Evolutionary conservation across 2,113 vertebrate species (phyloP).

Genomic region (Regulus satrapa): DNA sequence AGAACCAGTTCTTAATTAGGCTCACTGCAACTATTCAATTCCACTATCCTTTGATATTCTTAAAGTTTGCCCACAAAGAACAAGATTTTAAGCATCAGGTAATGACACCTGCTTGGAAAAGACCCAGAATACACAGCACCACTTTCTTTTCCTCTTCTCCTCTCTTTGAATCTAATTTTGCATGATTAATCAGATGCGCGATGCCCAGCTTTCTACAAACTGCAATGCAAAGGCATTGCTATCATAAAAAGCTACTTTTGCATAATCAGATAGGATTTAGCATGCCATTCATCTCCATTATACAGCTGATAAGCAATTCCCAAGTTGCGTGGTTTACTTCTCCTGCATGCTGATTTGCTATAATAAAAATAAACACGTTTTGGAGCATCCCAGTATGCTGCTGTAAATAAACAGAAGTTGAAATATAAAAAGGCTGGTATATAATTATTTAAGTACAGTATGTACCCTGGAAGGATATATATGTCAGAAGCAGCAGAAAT

Average conservation of each 20-base stretch:
- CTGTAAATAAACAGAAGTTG: background rate
- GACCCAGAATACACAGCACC: background rate
- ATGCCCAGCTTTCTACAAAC: background rate
- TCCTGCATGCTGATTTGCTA: background rate
- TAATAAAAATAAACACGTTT: background rate
- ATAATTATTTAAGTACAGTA: background rate
- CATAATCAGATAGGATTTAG: slow-evolving; percentile 13
- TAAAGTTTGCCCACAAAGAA: background rate
- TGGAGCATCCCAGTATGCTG: background rate
- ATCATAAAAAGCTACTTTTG: slow-evolving; percentile 19
- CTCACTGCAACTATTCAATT: background rate
- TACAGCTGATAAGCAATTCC: background rate
- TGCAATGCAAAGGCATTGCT: background rate
- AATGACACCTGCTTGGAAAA: background rate
- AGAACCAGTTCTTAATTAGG: background rate
- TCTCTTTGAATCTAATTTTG: background rate
- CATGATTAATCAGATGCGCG: background rate
- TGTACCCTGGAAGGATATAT: background rate
- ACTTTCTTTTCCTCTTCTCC: background rate
- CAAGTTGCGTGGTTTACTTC: background rate
- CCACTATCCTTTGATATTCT: background rate
- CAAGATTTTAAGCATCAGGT: background rate
- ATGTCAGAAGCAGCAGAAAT: background rate
- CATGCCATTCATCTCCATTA: slow-evolving; percentile 52
- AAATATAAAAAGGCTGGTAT: background rate